Percentiles rank a stretch among this genome's conserved stretches.
phyloP scores from a whole-genome alignment of 2,888 invertebrate species.

The Thelaira solivaga region DNA sequence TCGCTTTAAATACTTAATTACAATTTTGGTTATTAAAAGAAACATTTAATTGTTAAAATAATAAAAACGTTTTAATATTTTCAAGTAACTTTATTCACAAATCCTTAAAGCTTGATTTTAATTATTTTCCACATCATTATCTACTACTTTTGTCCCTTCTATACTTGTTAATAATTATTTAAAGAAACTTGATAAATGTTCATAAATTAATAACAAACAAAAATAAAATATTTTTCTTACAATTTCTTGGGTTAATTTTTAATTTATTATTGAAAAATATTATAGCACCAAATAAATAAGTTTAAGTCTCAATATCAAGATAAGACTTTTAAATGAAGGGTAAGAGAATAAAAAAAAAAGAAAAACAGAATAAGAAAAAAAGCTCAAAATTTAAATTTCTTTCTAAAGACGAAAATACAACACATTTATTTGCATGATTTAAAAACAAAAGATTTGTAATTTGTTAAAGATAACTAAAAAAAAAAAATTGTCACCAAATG shows the following conservation, averaged over 20 bases:
- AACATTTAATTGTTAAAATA: too few relatives aligned
- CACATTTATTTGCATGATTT: slow-evolving; percentile 1
- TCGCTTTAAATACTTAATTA: too few relatives aligned
- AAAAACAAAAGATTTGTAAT: slow-evolving; percentile 56
- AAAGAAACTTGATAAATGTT: slow-evolving; percentile 33
- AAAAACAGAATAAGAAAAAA: too few relatives aligned
- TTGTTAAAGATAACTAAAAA: slow-evolving; percentile 46
- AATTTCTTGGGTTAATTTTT: slow-evolving; percentile 14
- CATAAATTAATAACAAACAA: slow-evolving; percentile 44
- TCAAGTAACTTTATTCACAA: too few relatives aligned
- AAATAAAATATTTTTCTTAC: slow-evolving; percentile 42
- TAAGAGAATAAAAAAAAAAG: too few relatives aligned
- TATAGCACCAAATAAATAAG: slow-evolving; percentile 40
- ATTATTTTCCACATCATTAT: not conserved
- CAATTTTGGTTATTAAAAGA: slow-evolving; percentile 34
- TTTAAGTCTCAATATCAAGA: slow-evolving; percentile 49
- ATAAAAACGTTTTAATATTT: too few relatives aligned
- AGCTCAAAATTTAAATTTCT: slow-evolving; percentile 44
- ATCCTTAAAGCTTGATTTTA: not conserved
- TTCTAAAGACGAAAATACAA: not conserved
- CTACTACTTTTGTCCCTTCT: too few relatives aligned
- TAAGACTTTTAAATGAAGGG: slow-evolving; percentile 27
- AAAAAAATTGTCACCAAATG: slow-evolving; percentile 57
- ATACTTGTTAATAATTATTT: not conserved
- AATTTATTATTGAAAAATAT: slow-evolving; percentile 50